Evolutionary conservation across 1,140 invertebrate species (phyloP).

Genomic region (Sitophilus oryzae): DNA sequence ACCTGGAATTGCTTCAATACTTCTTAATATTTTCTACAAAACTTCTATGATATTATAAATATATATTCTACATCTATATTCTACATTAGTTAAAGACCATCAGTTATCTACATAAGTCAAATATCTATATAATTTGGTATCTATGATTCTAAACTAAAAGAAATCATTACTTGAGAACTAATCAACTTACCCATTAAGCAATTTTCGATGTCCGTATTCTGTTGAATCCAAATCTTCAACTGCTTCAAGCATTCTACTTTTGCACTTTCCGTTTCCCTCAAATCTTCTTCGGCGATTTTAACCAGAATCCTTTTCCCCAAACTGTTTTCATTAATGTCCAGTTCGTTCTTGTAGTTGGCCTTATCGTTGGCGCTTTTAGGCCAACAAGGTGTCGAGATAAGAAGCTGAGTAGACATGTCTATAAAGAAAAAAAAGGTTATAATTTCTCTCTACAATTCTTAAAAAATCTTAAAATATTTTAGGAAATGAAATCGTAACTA

Average conservation of each 20-base stretch:
- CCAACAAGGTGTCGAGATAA: conserved; percentile 32
- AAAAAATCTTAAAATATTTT: too few species aligned
- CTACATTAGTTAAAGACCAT: too few species aligned
- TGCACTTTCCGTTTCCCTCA: conserved; percentile 57
- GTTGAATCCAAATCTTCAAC: conserved; percentile 60
- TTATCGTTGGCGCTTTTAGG: conserved; percentile 10
- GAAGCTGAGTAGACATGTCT: conserved; percentile 27
- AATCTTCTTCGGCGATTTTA: conserved; percentile 55
- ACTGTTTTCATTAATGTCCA: conserved; percentile 23
- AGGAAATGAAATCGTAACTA: too few species aligned
- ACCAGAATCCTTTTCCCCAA: conserved; percentile 43
- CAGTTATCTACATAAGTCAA: too few species aligned
- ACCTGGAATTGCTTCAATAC: too few species aligned
- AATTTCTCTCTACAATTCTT: too few species aligned
- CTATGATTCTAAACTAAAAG: neutral
- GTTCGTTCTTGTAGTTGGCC: conserved; percentile 18
- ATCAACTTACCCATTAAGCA: conserved; percentile 52
- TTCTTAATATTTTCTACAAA: too few species aligned
- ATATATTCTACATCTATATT: too few species aligned
- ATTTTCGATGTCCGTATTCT: conserved; percentile 60
- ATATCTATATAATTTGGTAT: neutral
- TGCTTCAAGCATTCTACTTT: conserved; percentile 55
- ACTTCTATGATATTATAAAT: too few species aligned
- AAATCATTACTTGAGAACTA: neutral
- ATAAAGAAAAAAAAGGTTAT: conserved; percentile 1